Evolutionary conservation across 2,113 vertebrate species (phyloP).

Genomic region (Siniperca knerii): DNA sequence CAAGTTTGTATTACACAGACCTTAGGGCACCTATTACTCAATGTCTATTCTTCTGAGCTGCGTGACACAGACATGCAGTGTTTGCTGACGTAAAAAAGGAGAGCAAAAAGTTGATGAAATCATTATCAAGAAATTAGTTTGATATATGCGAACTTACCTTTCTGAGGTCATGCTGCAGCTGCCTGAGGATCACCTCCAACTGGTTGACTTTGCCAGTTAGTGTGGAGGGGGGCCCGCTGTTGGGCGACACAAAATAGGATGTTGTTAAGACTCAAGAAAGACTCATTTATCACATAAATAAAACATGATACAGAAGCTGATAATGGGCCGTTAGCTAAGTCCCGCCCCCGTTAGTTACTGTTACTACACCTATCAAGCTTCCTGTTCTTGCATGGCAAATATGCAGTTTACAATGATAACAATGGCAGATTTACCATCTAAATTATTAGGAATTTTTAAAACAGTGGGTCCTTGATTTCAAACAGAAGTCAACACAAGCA

Average conservation of each 20-base stretch:
- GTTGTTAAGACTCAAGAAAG: not conserved
- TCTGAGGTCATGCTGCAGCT: constrained; percentile 94
- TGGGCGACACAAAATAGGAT: constrained; percentile 42
- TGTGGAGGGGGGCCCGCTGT: constrained; percentile 84
- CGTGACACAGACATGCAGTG: constrained; percentile 40
- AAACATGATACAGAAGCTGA: not conserved
- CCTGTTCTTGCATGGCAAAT: not conserved
- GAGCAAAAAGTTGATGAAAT: constrained; percentile 21
- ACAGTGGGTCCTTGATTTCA: too few species aligned
- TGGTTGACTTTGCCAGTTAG: constrained; percentile 98
- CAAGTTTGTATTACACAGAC: constrained; percentile 67
- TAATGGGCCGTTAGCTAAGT: not conserved
- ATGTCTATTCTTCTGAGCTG: constrained; percentile 43
- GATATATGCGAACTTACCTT: constrained; percentile 84
- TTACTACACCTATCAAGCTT: not conserved
- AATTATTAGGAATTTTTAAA: not conserved
- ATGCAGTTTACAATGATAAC: not conserved
- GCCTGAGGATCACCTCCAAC: constrained; percentile 94
- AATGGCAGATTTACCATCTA: not conserved
- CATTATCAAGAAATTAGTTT: not conserved
- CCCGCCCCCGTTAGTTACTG: not conserved
- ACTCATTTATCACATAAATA: not conserved
- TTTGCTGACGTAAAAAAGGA: constrained; percentile 18
- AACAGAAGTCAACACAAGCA: not conserved
- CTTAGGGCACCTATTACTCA: constrained; percentile 62